These are phyloP conservation scores for Corythucha ciliata DNA, from an alignment of 2,888 invertebrate genomes.

Conservation along the genomic window DNA sequence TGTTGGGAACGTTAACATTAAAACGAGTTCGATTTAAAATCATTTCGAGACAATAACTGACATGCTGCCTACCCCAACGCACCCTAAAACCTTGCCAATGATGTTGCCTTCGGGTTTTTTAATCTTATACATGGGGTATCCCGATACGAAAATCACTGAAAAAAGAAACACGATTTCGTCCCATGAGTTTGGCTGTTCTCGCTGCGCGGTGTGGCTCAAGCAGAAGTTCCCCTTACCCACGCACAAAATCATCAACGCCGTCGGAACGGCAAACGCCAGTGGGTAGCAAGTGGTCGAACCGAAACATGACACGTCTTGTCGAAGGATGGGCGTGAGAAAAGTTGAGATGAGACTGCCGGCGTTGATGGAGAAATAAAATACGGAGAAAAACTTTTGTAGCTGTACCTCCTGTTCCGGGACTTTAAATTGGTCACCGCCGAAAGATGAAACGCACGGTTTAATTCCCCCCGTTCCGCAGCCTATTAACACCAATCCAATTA, in stretches of 20 bases:
- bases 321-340: conserved; percentile 60
- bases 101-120: conserved; percentile 59
- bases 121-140: conserved; percentile 52
- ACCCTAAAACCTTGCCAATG: conserved; percentile 57
- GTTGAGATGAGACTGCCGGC: conserved; percentile 63
- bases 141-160: conserved; percentile 70
- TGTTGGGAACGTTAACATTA: background rate
- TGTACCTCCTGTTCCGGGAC: conserved; percentile 54
- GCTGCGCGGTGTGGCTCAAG: too few species aligned
- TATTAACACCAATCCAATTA: conserved; percentile 58
- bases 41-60: background rate
- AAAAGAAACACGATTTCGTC: conserved; percentile 30
- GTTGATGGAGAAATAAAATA: conserved; percentile 61
- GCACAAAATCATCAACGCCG: conserved; percentile 49
- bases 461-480: conserved; percentile 72
- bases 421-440: conserved; percentile 71
- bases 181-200: background rate
- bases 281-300: conserved; percentile 58
- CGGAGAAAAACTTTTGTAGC: conserved; percentile 60
- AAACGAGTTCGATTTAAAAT: background rate
- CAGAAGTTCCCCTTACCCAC: conserved; percentile 42
- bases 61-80: too few species aligned
- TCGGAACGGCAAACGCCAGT: conserved; percentile 67
- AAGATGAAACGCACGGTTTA: conserved; percentile 71
- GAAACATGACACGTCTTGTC: conserved; percentile 54